phyloP scores from a whole-genome alignment of 2,113 vertebrate species.

The Rallus limicola region DNA sequence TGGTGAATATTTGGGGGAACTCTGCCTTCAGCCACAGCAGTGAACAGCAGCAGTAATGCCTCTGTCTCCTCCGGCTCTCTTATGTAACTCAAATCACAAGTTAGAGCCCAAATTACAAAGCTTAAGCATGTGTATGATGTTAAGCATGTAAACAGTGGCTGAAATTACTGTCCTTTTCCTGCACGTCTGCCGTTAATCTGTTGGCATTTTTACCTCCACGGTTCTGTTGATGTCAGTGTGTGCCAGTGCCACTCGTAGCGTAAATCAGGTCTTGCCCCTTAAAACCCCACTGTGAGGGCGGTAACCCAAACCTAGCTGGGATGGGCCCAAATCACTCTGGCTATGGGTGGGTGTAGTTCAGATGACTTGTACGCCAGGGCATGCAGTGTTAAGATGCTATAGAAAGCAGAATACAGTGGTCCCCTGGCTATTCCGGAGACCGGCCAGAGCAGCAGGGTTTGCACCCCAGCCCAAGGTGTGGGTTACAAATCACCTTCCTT shows the following conservation, averaged over 20 bases:
- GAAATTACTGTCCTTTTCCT: slow-evolving; percentile 1
- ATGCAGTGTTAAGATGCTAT: not conserved
- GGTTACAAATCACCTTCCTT: not conserved
- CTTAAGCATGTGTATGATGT: not conserved
- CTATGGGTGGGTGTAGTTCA: not conserved
- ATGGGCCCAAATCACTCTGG: not conserved
- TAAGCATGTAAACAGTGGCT: not conserved
- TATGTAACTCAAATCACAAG: not conserved
- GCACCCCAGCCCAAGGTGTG: not conserved
- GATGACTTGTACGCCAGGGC: not conserved
- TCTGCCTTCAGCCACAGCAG: not conserved
- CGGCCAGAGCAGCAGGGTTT: not conserved
- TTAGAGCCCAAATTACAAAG: slow-evolving; percentile 16
- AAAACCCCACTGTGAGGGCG: not conserved
- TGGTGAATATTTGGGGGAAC: not conserved
- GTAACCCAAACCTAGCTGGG: not conserved
- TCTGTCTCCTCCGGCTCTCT: not conserved
- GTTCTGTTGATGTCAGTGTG: not conserved
- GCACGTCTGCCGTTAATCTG: not conserved
- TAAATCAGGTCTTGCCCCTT: not conserved
- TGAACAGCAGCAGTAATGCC: not conserved
- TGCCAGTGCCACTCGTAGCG: rapidly evolving
- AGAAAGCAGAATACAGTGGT: not conserved
- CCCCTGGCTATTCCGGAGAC: not conserved
- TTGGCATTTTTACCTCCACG: not conserved